Evolutionary conservation across 2,113 vertebrate species (phyloP).

Genomic region (Bubalus kerabau): DNA sequence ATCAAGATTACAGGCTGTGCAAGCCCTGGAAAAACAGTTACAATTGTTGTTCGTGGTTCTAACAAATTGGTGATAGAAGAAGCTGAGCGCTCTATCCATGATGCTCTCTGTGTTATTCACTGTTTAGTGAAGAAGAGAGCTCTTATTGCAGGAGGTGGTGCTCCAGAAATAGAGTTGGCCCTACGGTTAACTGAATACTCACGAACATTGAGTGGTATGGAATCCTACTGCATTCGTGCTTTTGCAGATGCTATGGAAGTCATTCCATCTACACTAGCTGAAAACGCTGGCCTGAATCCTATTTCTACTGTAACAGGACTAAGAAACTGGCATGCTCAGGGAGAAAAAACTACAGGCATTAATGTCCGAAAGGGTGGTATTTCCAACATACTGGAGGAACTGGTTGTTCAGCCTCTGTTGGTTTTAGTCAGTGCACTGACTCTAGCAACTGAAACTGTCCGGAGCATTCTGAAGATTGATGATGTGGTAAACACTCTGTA

Average conservation of each 20-base stretch:
- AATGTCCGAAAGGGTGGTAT: slow-evolving; percentile 99
- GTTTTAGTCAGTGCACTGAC: slow-evolving; percentile 95
- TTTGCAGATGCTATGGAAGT: slow-evolving; percentile 95
- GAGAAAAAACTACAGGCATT: slow-evolving; percentile 96
- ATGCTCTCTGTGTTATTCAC: slow-evolving; percentile 95
- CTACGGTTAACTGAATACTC: slow-evolving; percentile 94
- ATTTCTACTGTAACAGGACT: slow-evolving; percentile 97
- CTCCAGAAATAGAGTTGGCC: slow-evolving; percentile 96
- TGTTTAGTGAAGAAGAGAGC: slow-evolving; percentile 98
- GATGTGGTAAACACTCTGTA: slow-evolving; percentile 91
- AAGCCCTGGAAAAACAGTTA: slow-evolving; percentile 94
- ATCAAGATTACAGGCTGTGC: slow-evolving; percentile 96
- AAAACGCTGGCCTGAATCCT: slow-evolving; percentile 97
- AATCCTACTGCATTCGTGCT: slow-evolving; percentile 94
- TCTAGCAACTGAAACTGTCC: slow-evolving; percentile 95
- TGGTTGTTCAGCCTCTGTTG: slow-evolving; percentile 95
- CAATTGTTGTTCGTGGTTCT: slow-evolving; percentile 96
- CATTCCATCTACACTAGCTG: slow-evolving; percentile 95
- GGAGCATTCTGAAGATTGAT: slow-evolving; percentile 98
- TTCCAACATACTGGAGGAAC: slow-evolving; percentile 98
- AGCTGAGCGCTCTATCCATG: slow-evolving; percentile 97
- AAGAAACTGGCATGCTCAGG: slow-evolving; percentile 95
- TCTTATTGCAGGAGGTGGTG: slow-evolving; percentile 95
- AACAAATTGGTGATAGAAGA: slow-evolving; percentile 99
- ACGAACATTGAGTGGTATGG: slow-evolving; percentile 91